Conservation (phyloP, 2,888 invertebrate species). For the Gryllus longicercus region DNA sequence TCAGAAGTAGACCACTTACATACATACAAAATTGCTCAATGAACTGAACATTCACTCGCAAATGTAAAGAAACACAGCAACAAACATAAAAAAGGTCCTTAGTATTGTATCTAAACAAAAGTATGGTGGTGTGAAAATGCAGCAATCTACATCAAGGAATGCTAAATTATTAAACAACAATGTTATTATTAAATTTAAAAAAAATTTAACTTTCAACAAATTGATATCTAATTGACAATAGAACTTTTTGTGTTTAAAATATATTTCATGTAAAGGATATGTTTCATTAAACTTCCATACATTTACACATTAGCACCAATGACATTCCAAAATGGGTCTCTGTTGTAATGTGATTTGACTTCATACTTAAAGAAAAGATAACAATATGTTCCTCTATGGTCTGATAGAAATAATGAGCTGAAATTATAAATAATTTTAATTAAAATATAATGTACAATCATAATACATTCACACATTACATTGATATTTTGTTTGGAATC, state of each 20-base stretch:
- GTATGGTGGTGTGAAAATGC: background rate
- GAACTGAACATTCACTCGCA: background rate
- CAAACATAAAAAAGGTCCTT: background rate
- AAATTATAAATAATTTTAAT: slow-evolving; percentile 11
- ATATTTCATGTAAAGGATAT: background rate
- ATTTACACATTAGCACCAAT: slow-evolving; percentile 17
- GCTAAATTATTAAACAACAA: background rate
- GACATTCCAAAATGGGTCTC: background rate
- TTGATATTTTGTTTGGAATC: background rate
- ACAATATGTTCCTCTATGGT: background rate
- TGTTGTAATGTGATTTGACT: background rate
- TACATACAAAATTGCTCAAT: background rate
- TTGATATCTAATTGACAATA: background rate
- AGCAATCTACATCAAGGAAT: background rate
- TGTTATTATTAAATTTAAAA: background rate
- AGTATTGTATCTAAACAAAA: background rate
- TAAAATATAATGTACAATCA: slow-evolving; percentile 1
- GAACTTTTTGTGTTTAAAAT: background rate
- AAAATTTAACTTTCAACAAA: background rate
- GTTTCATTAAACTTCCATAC: background rate
- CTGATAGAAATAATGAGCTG: background rate
- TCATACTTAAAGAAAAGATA: background rate
- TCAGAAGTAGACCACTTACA: background rate
- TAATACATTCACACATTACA: slow-evolving; percentile 17
- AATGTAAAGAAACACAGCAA: background rate